Conservation (phyloP, 2,888 invertebrate genomes). For the Hydriomena furcata region DNA sequence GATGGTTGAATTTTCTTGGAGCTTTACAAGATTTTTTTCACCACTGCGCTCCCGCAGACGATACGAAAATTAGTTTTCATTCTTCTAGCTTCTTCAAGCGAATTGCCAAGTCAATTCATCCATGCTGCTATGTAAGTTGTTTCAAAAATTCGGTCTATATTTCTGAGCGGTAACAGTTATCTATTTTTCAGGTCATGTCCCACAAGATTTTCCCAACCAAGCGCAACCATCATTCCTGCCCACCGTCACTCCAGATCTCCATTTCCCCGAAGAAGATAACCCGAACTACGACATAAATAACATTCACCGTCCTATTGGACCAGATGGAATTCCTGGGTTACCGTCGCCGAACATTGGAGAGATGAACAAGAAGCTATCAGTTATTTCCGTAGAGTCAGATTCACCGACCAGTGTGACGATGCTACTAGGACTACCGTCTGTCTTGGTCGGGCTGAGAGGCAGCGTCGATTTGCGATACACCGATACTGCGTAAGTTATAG, state of each 20-base stretch:
- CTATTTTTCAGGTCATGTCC: conserved; percentile 53
- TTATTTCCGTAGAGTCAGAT: conserved; percentile 87
- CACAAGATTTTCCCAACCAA: conserved; percentile 45
- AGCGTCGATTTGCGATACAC: conserved; percentile 94
- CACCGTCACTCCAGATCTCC: conserved; percentile 73
- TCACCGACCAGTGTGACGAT: conserved; percentile 91
- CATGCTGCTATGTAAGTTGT: not conserved
- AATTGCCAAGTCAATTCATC: not conserved
- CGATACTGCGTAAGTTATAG: conserved; percentile 88
- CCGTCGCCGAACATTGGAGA: conserved; percentile 62
- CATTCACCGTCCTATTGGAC: conserved; percentile 57
- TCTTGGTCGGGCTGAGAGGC: conserved; percentile 93
- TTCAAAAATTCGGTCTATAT: too few species aligned
- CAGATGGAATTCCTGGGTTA: conserved; percentile 47
- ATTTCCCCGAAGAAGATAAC: conserved; percentile 64
- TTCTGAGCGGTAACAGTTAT: not conserved
- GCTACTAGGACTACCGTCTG: conserved; percentile 91
- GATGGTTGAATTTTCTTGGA: too few species aligned
- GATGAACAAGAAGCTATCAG: conserved; percentile 75
- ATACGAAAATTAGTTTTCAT: too few species aligned
- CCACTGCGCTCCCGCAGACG: too few species aligned
- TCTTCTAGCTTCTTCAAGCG: too few species aligned
- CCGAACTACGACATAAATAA: conserved; percentile 65
- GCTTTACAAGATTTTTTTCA: too few species aligned
- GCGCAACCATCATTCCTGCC: conserved; percentile 61